Percentiles rank a stretch among this genome's conserved stretches.
Evolutionary conservation across 30 jellyfish, hydroid and myxozoan species (phyloP).

Genomic region (Catostylus mosaicus): DNA sequence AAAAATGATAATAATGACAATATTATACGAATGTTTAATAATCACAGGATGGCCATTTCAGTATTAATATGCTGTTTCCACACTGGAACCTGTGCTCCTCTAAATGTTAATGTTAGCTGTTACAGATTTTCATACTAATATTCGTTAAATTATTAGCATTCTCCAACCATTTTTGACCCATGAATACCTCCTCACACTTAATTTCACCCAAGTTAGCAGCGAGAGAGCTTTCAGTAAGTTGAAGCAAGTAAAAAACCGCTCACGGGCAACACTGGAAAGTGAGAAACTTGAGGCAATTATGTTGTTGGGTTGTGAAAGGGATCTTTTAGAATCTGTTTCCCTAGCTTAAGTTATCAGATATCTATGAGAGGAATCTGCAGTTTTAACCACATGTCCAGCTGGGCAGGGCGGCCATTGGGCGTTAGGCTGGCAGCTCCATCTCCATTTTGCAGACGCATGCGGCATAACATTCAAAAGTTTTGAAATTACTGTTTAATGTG

Average conservation of each 20-base stretch:
- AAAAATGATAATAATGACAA: too few species aligned
- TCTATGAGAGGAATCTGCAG: constrained; percentile 25
- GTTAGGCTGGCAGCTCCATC: too few species aligned
- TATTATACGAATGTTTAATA: too few species aligned
- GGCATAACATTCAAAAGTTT: neutral
- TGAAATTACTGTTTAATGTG: neutral
- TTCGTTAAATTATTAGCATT: constrained; percentile 23
- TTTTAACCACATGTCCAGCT: too few species aligned
- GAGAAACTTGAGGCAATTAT: constrained; percentile 44
- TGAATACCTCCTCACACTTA: constrained; percentile 27
- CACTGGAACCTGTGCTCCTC: too few species aligned
- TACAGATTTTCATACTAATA: constrained; percentile 48
- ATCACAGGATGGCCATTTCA: too few species aligned
- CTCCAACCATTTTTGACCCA: constrained; percentile 25
- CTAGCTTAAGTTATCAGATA: constrained; percentile 27
- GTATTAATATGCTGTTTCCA: too few species aligned
- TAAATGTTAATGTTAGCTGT: too few species aligned
- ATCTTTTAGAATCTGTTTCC: constrained; percentile 24
- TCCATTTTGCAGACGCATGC: neutral
- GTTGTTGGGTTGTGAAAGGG: constrained; percentile 37
- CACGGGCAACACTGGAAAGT: constrained; percentile 32
- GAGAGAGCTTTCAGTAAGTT: constrained; percentile 48
- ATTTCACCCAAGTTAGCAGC: constrained; percentile 44
- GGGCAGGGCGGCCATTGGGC: too few species aligned
- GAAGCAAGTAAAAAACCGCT: too few species aligned